Evolutionary conservation across 2,113 vertebrate species (phyloP).

Genomic region (Bufo bufo): DNA sequence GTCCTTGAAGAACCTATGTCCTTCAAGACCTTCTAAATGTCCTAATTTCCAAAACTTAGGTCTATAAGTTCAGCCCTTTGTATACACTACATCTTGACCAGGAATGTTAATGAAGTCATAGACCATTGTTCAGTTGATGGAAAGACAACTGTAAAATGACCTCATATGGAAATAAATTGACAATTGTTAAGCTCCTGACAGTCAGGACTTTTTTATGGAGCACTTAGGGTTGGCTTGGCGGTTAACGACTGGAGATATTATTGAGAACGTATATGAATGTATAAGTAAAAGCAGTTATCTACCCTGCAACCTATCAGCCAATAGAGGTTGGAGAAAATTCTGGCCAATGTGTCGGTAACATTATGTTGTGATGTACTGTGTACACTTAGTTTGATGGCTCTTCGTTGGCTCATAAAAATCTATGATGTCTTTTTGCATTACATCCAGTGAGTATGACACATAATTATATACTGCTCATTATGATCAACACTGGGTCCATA

Average conservation of each 20-base stretch:
- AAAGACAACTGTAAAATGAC: constrained; percentile 26
- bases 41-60: neutral
- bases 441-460: neutral
- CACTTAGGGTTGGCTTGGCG: constrained; percentile 29
- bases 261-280: constrained; percentile 5
- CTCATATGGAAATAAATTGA: constrained; percentile 39
- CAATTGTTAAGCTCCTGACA: constrained; percentile 1
- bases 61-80: neutral
- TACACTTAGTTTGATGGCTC: constrained; percentile 34
- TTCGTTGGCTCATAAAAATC: constrained; percentile 36
- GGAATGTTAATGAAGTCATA: neutral
- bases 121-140: constrained; percentile 35
- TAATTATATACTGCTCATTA: neutral
- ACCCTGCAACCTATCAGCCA: constrained; percentile 31
- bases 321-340: neutral
- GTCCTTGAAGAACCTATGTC: neutral
- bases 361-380: constrained; percentile 9
- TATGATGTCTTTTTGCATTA: constrained; percentile 7
- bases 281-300: neutral
- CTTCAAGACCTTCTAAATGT: neutral
- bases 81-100: neutral
- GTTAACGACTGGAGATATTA: neutral
- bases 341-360: constrained; percentile 10
- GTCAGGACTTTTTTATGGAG: constrained; percentile 19
- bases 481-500: neutral